Conservation (phyloP, 2,113 vertebrate genomes). For the Pycnonotus jocosus region DNA sequence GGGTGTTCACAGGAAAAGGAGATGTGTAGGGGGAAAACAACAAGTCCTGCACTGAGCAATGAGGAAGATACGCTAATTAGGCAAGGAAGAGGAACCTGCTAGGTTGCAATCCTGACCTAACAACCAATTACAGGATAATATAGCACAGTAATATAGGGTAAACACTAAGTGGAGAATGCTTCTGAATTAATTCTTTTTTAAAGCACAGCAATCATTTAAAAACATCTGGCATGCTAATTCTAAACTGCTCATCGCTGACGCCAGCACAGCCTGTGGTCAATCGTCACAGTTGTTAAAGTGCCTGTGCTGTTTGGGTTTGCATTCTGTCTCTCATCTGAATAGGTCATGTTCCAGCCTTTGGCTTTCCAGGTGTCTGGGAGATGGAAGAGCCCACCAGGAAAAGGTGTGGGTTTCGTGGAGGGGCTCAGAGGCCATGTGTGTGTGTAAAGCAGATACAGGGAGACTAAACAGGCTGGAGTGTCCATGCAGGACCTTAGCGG, state of each 20-base stretch:
- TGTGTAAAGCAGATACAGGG: neutral
- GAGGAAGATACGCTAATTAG: neutral
- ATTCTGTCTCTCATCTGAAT: neutral
- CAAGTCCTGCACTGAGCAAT: neutral
- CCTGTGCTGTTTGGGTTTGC: neutral
- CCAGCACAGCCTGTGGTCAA: neutral
- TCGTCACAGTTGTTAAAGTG: neutral
- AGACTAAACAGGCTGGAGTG: neutral
- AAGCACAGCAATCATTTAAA: neutral
- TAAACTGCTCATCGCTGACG: neutral
- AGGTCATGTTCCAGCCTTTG: neutral
- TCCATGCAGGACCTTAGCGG: neutral
- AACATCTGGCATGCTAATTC: neutral
- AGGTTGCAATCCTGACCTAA: constrained; percentile 31
- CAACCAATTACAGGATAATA: neutral
- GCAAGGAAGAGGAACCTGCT: constrained; percentile 16
- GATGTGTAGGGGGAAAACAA: neutral
- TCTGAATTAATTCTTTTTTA: neutral
- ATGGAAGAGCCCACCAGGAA: neutral
- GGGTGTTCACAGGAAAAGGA: neutral
- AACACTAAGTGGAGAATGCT: neutral
- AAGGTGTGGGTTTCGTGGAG: neutral
- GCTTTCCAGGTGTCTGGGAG: neutral
- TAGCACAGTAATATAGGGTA: neutral
- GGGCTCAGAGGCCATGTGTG: neutral